These are phyloP conservation scores for Melanogrammus aeglefinus DNA, from an alignment of 2,797 vertebrate genomes.

Conservation along the genomic window DNA sequence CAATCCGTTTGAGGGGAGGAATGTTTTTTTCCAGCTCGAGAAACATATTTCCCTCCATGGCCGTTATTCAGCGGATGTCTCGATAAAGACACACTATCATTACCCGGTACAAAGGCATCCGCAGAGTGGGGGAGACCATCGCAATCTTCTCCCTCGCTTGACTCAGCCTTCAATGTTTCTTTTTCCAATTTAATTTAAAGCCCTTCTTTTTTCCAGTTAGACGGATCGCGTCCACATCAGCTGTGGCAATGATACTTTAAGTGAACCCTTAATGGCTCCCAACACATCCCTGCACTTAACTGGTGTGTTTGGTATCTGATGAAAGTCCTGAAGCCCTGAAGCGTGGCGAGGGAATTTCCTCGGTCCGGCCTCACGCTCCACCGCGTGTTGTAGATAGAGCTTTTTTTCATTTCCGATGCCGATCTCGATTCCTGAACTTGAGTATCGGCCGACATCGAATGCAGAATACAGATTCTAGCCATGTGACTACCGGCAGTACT, in stretches of 20 bases:
- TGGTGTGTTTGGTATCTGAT: not conserved
- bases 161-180: not conserved
- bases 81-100: not conserved
- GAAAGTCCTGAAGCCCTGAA: not conserved
- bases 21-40: not conserved
- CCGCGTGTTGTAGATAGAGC: not conserved
- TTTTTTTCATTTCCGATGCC: no score
- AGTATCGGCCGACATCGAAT: no score
- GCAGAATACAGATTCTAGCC: no score
- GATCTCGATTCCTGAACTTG: no score
- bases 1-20: not conserved
- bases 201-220: not conserved
- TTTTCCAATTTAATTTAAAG: constrained; percentile 3
- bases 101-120: not conserved
- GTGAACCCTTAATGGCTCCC: not conserved
- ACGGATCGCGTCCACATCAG: not conserved
- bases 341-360: not conserved
- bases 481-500: no score
- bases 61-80: not conserved
- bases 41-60: not conserved
- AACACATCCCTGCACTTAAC: not conserved
- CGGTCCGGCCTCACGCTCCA: not conserved
- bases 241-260: not conserved
- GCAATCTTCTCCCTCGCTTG: not conserved
- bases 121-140: not conserved